Percentiles rank a stretch among this genome's conserved stretches.
Evolutionary conservation across 2,797 vertebrate genomes (phyloP).

Genomic region (Oreonectes daqikongensis): DNA sequence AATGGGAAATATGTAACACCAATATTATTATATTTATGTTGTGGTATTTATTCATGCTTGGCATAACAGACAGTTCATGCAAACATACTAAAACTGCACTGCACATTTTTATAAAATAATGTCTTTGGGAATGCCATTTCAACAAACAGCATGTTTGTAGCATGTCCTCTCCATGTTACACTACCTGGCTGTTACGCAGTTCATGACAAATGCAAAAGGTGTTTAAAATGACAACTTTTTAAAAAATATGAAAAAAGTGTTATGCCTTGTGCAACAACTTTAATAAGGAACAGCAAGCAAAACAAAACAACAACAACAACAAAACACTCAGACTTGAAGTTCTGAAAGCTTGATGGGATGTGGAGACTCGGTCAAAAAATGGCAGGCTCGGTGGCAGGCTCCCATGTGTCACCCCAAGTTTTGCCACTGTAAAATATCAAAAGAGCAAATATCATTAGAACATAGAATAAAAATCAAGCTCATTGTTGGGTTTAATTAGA

Average conservation of each 20-base stretch:
- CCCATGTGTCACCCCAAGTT: too few relatives aligned
- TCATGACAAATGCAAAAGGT: neutral
- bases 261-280: neutral
- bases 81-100: neutral
- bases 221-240: neutral
- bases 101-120: too few relatives aligned
- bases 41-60: conserved; percentile 2
- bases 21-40: neutral
- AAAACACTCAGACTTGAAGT: neutral
- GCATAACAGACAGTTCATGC: neutral
- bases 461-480: neutral
- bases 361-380: too few relatives aligned
- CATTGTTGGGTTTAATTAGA: neutral
- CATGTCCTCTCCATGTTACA: too few relatives aligned
- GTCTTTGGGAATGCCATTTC: too few relatives aligned
- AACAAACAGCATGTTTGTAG: too few relatives aligned
- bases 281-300: neutral
- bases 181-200: too few relatives aligned
- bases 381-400: too few relatives aligned
- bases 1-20: too few relatives aligned
- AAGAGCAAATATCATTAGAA: neutral
- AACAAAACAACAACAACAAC: too few relatives aligned
- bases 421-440: neutral
- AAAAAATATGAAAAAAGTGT: too few relatives aligned
- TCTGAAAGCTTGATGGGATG: neutral